These are phyloP conservation scores for Zaprionus tsacasi DNA, from an alignment of 1,140 invertebrate species.

Conservation along the genomic window DNA sequence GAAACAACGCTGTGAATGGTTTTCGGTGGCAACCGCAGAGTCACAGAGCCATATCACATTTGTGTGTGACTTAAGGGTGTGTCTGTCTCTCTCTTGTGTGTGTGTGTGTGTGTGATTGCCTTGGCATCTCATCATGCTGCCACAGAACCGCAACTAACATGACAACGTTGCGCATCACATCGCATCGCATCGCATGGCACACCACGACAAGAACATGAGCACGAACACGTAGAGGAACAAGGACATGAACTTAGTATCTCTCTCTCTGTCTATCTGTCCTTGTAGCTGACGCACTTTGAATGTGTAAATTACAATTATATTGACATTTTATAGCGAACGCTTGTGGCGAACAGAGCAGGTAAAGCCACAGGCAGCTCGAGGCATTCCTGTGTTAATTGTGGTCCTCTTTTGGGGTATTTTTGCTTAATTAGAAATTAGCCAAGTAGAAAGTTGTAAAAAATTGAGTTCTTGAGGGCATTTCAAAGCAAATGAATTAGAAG, in stretches of 20 bases:
- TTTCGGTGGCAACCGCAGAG: conserved; percentile 42
- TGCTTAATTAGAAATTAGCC: conserved; percentile 1
- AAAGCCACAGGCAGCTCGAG: neutral
- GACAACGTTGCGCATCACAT: conserved; percentile 32
- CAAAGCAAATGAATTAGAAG: neutral
- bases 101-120: conserved; percentile 48
- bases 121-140: conserved; percentile 68
- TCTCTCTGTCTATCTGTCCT: neutral
- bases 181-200: conserved; percentile 45
- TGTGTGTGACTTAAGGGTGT: conserved; percentile 18
- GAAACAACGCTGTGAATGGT: conserved; percentile 56
- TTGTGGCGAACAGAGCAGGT: neutral
- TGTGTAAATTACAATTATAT: conserved; percentile 66
- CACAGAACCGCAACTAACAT: conserved; percentile 75
- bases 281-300: conserved; percentile 18
- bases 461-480: neutral
- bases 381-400: conserved; percentile 1
- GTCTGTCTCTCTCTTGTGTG: neutral
- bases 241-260: conserved; percentile 40
- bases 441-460: neutral
- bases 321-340: conserved; percentile 38
- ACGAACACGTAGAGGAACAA: conserved; percentile 10
- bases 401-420: neutral
- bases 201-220: conserved; percentile 46
- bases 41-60: conserved; percentile 54